Evolutionary conservation across 2,113 vertebrate genomes (phyloP).

Genomic region (Furnarius figulus): DNA sequence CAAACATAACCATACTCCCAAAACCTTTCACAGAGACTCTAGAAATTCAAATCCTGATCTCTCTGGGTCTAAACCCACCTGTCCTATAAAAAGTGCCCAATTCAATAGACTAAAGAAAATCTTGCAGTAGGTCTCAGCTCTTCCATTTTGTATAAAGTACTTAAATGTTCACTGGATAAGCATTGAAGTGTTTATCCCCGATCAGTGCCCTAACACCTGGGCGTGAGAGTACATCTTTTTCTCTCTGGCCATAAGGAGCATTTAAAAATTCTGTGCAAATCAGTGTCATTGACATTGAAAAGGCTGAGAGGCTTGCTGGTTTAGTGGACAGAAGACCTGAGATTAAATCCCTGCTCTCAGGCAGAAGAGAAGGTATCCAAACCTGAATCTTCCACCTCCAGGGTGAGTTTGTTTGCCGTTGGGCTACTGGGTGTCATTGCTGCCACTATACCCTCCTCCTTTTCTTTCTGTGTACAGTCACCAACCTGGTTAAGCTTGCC

Average conservation of each 20-base stretch:
- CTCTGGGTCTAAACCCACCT: background rate
- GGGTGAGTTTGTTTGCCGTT: background rate
- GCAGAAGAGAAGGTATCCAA: background rate
- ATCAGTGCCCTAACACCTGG: background rate
- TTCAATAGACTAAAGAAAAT: background rate
- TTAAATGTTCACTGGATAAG: background rate
- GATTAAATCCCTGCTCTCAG: background rate
- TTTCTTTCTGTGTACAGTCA: accelerated
- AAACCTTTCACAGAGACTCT: background rate
- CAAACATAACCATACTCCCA: background rate
- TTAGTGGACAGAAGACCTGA: background rate
- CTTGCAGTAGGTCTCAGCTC: background rate
- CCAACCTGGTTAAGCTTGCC: conserved; percentile 35
- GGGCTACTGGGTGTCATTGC: background rate
- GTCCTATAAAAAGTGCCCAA: background rate
- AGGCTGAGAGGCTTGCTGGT: background rate
- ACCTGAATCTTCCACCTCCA: background rate
- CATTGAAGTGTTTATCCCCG: background rate
- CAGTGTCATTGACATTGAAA: background rate
- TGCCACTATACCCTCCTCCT: conserved; percentile 1
- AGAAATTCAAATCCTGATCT: background rate
- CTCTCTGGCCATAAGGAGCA: background rate
- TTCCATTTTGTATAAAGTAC: background rate
- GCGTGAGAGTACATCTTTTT: background rate
- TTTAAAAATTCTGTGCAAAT: background rate